Evolutionary conservation across 2,113 vertebrate genomes (phyloP).

Genomic region (Dromaius novaehollandiae): DNA sequence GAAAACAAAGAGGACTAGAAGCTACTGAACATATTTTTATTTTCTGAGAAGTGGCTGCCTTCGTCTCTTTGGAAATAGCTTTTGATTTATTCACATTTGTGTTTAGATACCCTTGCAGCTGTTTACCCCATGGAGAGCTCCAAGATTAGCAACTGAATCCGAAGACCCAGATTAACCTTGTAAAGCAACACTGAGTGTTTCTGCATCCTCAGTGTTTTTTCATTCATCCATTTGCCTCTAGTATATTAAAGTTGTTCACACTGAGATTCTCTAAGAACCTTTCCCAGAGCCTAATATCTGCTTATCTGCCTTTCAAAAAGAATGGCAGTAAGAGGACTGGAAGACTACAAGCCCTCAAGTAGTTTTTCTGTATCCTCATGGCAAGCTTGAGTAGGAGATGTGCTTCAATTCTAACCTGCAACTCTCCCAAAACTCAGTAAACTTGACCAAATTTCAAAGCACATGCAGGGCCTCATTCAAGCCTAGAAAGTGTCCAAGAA

Average conservation of each 20-base stretch:
- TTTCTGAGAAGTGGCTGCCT: neutral
- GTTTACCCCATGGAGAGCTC: neutral
- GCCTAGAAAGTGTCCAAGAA: neutral
- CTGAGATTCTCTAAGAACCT: neutral
- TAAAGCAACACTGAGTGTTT: neutral
- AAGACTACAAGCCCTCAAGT: neutral
- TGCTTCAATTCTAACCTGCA: neutral
- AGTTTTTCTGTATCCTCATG: neutral
- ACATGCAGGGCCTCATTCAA: neutral
- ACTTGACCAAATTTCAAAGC: neutral
- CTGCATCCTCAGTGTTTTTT: neutral
- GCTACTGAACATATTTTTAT: neutral
- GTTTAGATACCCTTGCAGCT: neutral
- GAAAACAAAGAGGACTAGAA: slow-evolving; percentile 15
- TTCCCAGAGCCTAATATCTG: neutral
- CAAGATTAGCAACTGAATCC: neutral
- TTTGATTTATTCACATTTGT: neutral
- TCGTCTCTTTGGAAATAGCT: neutral
- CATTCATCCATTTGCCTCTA: neutral
- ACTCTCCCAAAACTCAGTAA: neutral
- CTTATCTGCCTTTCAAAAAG: neutral
- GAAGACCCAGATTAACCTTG: neutral
- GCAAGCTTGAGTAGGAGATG: neutral
- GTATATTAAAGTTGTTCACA: neutral
- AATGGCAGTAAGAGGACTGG: neutral